Base-by-base conservation (phyloP, 23 tunicate genomes). In the Trididemnum clinides region DNA sequence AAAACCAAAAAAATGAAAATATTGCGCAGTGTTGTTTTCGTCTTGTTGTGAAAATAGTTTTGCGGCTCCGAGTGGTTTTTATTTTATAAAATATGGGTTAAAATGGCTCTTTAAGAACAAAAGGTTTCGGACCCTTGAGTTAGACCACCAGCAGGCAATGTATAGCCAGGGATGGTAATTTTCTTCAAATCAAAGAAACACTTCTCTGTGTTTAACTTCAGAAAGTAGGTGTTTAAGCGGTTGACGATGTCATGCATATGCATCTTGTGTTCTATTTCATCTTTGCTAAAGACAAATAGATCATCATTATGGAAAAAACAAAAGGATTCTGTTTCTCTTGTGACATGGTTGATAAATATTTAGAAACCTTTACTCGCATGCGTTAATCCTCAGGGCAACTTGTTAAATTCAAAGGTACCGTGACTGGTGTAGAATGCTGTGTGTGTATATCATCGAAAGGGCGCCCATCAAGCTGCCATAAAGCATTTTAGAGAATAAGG, bases 121-220 rank as follows among this genome's bases (percentile, higher is more conserved):
- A n/a, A n/a, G n/a, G n/a, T n/a, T n/a, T n/a, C n/a, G n/a, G n/a
- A n/a, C n/a, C n/a, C n/a, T n/a, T n/a, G n/a, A 0, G 86, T 31
- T 64, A 82, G 64, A 64, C 86, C 86, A 64, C 64, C 27, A 36
- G 76, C 64, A 18, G 76, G 32, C 23, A 82, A 22, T 34, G 21
- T 69, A 34, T 84, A 71, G 6, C 87, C 80, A 1, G 49, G 57
- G 26, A 51, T 1, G 12, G 5, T 50, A 28, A 84, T 44, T 63
- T 64, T 50, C n/a, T 28, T 51, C 27, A 69, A 0, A 1, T 80
- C 87, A 70, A 84, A 33, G n/a, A 23, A 33, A 34, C 87, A 84
- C 28, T 84, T 84, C 2, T 63, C 75, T 25, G 10, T 51, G 54
- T 81, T 81, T 5, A 81, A 33, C 20, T 7, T 63, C 28, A 81